Conservation (phyloP, 2,113 vertebrate species). For the Phasianus colchicus region DNA sequence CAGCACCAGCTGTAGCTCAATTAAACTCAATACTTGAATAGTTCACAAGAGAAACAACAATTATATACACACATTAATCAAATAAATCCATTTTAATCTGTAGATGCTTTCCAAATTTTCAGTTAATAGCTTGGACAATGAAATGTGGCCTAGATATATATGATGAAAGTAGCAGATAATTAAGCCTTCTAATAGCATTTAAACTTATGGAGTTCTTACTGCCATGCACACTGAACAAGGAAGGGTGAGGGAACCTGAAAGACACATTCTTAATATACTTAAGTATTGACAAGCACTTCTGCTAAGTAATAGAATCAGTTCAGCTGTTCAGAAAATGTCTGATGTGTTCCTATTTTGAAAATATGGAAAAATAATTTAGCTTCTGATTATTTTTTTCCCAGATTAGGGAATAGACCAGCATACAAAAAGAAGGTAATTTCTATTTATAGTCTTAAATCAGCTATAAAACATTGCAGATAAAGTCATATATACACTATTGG, state of each 20-base stretch:
- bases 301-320: not conserved
- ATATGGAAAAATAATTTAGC: not conserved
- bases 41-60: slow-evolving; percentile 60
- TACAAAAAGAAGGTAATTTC: not conserved
- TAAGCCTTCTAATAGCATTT: not conserved
- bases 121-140: slow-evolving; percentile 27
- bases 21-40: slow-evolving; percentile 63
- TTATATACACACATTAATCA: slow-evolving; percentile 62
- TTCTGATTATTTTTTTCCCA: not conserved
- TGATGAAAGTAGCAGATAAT: not conserved
- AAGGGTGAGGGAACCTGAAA: not conserved
- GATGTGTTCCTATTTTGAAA: not conserved
- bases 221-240: not conserved
- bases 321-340: not conserved
- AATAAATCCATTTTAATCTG: slow-evolving; percentile 57
- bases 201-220: not conserved
- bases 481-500: not conserved
- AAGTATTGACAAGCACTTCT: not conserved
- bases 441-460: not conserved
- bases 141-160: not conserved
- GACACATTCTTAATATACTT: not conserved
- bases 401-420: not conserved
- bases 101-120: slow-evolving; percentile 12
- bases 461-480: not conserved
- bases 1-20: slow-evolving; percentile 69